Evolutionary conservation across 2,113 vertebrate genomes (phyloP).

Genomic region (Sapajus apella): DNA sequence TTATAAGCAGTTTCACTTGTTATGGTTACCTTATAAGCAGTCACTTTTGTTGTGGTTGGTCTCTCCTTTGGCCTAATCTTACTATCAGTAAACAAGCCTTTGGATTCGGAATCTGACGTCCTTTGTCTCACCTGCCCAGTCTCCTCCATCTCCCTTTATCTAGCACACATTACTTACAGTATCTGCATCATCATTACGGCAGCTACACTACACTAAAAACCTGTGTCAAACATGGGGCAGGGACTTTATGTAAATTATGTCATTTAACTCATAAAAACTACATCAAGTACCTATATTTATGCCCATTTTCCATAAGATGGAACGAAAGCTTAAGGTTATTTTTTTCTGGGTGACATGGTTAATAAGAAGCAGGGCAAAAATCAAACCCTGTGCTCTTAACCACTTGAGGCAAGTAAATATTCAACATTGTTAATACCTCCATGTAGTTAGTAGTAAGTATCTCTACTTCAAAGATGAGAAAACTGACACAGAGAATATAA

Average conservation of each 20-base stretch:
- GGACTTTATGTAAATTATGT: neutral
- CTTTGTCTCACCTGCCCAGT: neutral
- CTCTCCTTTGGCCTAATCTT: neutral
- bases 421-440: neutral
- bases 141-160: neutral
- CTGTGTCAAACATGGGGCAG: neutral
- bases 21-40: neutral
- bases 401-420: neutral
- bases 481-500: neutral
- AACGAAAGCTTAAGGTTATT: neutral
- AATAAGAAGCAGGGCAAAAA: neutral
- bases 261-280: neutral
- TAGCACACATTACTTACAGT: neutral
- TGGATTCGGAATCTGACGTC: neutral
- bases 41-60: neutral
- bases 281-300: neutral
- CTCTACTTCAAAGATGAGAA: neutral
- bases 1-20: neutral
- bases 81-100: neutral
- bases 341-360: neutral
- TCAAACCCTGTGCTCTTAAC: neutral
- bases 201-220: neutral
- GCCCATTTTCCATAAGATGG: neutral
- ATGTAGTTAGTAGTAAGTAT: neutral
- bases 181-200: too few species aligned